These are phyloP conservation scores for Rousettus madagascariensis DNA, from an alignment of 2,797 vertebrate genomes.

Conservation along the genomic window DNA sequence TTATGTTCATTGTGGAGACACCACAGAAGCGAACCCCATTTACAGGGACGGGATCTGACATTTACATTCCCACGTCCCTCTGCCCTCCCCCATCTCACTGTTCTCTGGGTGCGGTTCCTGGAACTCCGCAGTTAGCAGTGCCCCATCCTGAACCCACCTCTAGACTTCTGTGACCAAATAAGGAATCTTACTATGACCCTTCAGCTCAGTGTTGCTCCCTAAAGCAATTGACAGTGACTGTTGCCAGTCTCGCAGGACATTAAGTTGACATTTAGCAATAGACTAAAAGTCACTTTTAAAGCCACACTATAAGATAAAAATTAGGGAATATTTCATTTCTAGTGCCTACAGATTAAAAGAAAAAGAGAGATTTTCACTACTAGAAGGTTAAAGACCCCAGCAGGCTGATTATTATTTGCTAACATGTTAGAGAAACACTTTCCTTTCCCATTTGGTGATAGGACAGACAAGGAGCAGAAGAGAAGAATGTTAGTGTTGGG, in stretches of 20 bases:
- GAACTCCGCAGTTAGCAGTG: not conserved
- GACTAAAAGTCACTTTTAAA: not conserved
- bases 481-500: not conserved
- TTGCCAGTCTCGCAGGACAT: not conserved
- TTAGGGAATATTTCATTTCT: not conserved
- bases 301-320: not conserved
- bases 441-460: not conserved
- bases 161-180: not conserved
- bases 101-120: not conserved
- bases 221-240: not conserved
- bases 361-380: not conserved
- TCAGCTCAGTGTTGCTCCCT: not conserved
- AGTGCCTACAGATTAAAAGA: not conserved
- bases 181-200: not conserved
- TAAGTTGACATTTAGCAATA: not conserved
- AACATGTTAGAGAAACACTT: not conserved
- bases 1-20: not conserved
- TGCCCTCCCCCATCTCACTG: fast-evolving
- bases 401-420: not conserved
- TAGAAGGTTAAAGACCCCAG: not conserved
- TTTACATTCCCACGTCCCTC: not conserved
- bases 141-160: not conserved
- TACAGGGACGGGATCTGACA: not conserved
- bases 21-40: not conserved
- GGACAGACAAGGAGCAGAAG: fast-evolving